Conservation (phyloP, 2,888 invertebrate species). For the Tetragonula carbonaria region DNA sequence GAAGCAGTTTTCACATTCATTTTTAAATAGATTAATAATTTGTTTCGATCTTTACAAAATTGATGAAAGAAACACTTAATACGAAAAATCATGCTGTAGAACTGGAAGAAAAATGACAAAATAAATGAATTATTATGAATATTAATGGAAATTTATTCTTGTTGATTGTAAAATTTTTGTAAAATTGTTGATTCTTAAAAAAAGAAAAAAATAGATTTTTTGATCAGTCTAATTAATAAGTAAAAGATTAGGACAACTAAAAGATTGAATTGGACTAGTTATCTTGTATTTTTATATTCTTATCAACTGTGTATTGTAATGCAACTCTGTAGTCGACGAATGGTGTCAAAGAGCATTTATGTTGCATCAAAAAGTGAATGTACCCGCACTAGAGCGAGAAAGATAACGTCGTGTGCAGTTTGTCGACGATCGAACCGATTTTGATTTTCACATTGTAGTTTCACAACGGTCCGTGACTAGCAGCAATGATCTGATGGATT, state of each 20-base stretch:
- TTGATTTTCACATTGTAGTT: not conserved
- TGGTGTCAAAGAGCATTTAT: not conserved
- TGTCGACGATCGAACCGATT: not conserved
- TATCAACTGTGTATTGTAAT: not conserved
- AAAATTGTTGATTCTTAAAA: no score
- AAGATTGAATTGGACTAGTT: no score
- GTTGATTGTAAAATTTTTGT: no score
- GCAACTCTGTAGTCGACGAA: not conserved
- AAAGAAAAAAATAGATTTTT: no score
- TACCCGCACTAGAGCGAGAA: not conserved
- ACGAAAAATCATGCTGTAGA: not conserved
- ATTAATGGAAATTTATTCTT: not conserved
- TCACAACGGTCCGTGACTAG: no score
- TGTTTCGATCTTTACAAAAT: no score
- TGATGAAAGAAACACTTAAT: not conserved
- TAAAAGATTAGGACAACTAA: no score
- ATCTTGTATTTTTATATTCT: not conserved
- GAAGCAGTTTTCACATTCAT: not conserved
- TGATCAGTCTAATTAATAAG: no score
- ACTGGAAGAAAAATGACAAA: not conserved
- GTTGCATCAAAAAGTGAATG: not conserved
- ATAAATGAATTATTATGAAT: not conserved
- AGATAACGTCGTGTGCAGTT: constrained; percentile 14
- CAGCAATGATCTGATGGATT: constrained; percentile 21
- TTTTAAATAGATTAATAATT: not conserved